These are phyloP conservation scores for Thalassophryne amazonica DNA, from an alignment of 2,797 vertebrate genomes.

Conservation along the genomic window DNA sequence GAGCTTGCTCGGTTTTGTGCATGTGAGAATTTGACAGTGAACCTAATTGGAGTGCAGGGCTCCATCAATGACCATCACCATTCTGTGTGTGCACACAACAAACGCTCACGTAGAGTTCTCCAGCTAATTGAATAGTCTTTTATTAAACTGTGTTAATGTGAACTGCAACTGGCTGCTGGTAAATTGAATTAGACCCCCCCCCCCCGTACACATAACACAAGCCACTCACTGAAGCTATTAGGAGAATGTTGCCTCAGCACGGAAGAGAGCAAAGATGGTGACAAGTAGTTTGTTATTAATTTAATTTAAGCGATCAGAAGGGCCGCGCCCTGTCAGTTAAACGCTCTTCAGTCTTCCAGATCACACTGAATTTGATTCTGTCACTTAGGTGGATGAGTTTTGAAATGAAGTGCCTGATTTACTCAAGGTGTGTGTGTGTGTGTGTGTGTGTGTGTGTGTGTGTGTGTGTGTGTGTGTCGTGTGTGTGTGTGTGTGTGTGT, in stretches of 20 bases:
- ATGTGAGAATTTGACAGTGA: slow-evolving; percentile 60
- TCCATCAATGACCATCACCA: slow-evolving; percentile 53
- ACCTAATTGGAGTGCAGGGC: slow-evolving; percentile 66
- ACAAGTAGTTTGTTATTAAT: slow-evolving; percentile 9
- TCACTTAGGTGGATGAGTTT: no score
- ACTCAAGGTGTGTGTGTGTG: no score
- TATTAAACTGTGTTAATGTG: slow-evolving; percentile 73
- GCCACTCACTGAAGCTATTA: slow-evolving; percentile 19
- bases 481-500: no score
- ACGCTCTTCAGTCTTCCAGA: no score
- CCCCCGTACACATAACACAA: slow-evolving; percentile 22
- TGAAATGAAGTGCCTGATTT: no score
- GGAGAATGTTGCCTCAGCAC: slow-evolving; percentile 12
- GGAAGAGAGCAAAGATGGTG: neutral
- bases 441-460: no score
- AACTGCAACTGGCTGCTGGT: slow-evolving; percentile 57
- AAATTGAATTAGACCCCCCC: slow-evolving; percentile 68
- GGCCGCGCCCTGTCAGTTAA: no score
- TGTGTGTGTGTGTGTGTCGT: no score
- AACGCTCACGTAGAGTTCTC: slow-evolving; percentile 42
- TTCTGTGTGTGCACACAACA: slow-evolving; percentile 38
- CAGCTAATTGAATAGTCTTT: slow-evolving; percentile 71
- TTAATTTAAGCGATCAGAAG: no score
- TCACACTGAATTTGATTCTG: no score
- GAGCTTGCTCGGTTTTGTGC: slow-evolving; percentile 49